Evolutionary conservation across 2,888 invertebrate genomes (phyloP), one percentile per base, ranked within the genome.

Genomic region (Aproaerema taeniolella): DNA sequence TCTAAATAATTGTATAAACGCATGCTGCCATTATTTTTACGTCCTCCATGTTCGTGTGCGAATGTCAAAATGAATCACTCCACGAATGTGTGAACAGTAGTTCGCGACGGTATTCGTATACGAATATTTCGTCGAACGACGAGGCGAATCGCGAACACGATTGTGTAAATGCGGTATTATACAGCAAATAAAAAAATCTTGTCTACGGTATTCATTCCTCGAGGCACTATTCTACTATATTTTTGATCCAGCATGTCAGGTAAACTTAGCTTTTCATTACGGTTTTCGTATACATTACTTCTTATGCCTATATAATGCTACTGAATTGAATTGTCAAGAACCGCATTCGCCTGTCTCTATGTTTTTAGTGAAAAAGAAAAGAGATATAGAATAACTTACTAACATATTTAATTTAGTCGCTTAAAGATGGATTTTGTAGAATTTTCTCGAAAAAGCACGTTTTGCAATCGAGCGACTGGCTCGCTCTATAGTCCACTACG

Each of bases 401-500:
- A n/a, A n/a, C 24, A 13, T 20, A 20, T 38, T 30, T 24, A 17
- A 16, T 17, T 25, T 38, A 25, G 14, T 11, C 31, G n/a, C n/a
- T 9, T 29, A 9, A 14, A 13, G 10, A 43, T 14, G 29, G 17
- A 25, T 38, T 40, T 39, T 38, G 33, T 40, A 47, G 61, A 61
- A 61, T 46, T 52, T 61, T 61, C 61, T 60, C 50, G 61, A 61
- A 61, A 48, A 43, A 45, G 46, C 49, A 46, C 45, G 47, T 51
- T 57, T 48, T 45, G 38, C 42, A 37, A 31, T 45, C 37, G 30
- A 31, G 43, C 37, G 30, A 38, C 37, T 16, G 14, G 9, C n/a
- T 28, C 28, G n/a, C n/a, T 39, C 28, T 28, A 26, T 13, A 17
- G 20, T n/a, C n/a, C n/a, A n/a, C n/a, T n/a, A n/a, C n/a, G n/a